Conservation (phyloP, 1,140 invertebrate species). For the Trissolcus basalis region DNA sequence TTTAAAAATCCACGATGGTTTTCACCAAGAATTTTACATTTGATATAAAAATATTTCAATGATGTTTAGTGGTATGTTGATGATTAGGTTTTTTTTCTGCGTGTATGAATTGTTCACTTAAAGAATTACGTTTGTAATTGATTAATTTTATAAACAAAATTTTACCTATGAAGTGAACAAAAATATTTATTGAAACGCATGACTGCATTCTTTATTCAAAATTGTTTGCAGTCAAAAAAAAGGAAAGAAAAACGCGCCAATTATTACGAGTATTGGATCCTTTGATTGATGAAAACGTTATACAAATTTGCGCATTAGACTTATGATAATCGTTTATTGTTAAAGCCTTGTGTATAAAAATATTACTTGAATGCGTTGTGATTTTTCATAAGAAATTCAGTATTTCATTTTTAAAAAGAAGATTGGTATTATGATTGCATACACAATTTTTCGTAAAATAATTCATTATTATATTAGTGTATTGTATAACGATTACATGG, state of each 20-base stretch:
- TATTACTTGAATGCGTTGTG: slow-evolving; percentile 62
- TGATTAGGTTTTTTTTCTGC: not conserved
- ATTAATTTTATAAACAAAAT: not conserved
- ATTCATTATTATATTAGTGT: not conserved
- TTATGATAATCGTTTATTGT: slow-evolving; percentile 66
- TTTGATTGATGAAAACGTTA: slow-evolving; percentile 61
- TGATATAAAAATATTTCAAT: not conserved
- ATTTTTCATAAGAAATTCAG: slow-evolving; percentile 41
- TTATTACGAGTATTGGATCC: slow-evolving; percentile 45
- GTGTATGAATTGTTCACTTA: not conserved
- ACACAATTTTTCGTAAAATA: not conserved
- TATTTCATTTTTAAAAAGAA: slow-evolving; percentile 9
- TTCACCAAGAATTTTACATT: no score
- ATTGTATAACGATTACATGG: not conserved
- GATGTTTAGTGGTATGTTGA: not conserved
- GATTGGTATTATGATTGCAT: no score
- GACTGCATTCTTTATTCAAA: not conserved
- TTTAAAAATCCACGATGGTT: no score
- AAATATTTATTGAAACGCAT: not conserved
- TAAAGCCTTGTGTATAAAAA: slow-evolving; percentile 68
- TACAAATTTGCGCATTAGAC: slow-evolving; percentile 69
- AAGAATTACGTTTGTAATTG: not conserved
- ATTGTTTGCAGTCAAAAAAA: slow-evolving; percentile 2
- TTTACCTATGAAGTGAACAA: not conserved
- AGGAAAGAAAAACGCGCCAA: slow-evolving; percentile 30